Evolutionary conservation across 2,888 invertebrate genomes (phyloP).

Genomic region (Leucozona laternaria): DNA sequence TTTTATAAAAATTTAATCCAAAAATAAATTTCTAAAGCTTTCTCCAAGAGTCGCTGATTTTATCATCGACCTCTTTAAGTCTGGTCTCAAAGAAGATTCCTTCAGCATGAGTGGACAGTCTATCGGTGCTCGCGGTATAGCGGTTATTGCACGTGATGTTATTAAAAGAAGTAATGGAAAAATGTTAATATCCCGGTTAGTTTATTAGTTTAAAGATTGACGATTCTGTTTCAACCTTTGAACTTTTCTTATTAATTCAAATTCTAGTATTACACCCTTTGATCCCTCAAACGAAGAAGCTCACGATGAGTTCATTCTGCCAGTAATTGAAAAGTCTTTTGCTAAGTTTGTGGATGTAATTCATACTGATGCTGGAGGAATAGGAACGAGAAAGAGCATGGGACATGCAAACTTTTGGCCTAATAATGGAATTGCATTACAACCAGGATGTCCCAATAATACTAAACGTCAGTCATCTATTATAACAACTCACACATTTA

Average conservation of each 20-base stretch:
- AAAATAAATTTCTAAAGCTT: conserved; percentile 68
- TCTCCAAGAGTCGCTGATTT: conserved; percentile 78
- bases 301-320: conserved; percentile 82
- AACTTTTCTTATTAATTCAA: neutral
- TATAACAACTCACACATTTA: neutral
- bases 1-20: too few species aligned
- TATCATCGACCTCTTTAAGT: conserved; percentile 79
- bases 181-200: neutral
- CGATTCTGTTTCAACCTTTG: neutral
- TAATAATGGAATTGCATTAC: conserved; percentile 85
- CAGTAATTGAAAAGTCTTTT: conserved; percentile 84
- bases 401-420: conserved; percentile 87
- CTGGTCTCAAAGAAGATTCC: conserved; percentile 80
- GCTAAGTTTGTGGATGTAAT: conserved; percentile 88
- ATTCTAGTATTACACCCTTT: conserved; percentile 85
- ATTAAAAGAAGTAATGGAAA: conserved; percentile 1
- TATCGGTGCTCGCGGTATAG: conserved; percentile 81
- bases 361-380: conserved; percentile 86
- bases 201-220: too few species aligned
- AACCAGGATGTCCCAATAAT: conserved; percentile 85
- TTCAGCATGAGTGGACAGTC: conserved; percentile 82
- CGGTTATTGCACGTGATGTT: conserved; percentile 79
- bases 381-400: conserved; percentile 84
- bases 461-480: neutral
- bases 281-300: conserved; percentile 87